A percentile compares a stretch with the other conserved stretches of the same genome.
Evolutionary conservation across 2,113 vertebrate genomes (phyloP).

Genomic region (Baryphthengus martii): DNA sequence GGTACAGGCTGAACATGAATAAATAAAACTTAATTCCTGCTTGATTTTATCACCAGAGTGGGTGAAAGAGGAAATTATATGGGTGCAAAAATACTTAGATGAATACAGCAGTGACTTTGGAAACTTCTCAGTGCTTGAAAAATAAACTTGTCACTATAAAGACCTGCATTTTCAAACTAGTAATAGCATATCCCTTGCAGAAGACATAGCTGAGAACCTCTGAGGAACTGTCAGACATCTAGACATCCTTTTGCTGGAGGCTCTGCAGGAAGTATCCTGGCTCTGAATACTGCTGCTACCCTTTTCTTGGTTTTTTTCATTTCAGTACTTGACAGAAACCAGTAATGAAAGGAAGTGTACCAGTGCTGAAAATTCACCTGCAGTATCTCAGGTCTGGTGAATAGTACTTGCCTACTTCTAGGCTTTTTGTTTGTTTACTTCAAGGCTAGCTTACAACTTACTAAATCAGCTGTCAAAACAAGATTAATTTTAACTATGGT

Average conservation of each 20-base stretch:
- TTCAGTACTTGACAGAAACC: not conserved
- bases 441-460: not conserved
- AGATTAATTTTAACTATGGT: not conserved
- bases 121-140: not conserved
- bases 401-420: rapidly evolving
- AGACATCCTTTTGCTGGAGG: not conserved
- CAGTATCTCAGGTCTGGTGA: not conserved
- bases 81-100: not conserved
- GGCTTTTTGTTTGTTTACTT: not conserved
- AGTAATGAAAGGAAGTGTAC: not conserved
- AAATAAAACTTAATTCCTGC: conserved; percentile 45
- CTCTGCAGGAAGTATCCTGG: not conserved
- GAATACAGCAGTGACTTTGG: conserved; percentile 13
- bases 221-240: not conserved
- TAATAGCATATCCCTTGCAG: not conserved
- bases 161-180: not conserved
- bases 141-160: not conserved
- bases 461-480: not conserved
- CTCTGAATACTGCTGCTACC: not conserved
- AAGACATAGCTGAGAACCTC: not conserved
- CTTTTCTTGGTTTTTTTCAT: not conserved
- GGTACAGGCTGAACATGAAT: conserved; percentile 2
- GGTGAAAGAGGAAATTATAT: not conserved
- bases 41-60: conserved; percentile 29
- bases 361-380: not conserved